A percentile compares a stretch with the other conserved stretches of the same genome.
Conservation (phyloP, 2,888 invertebrate species). For the Arge pagana region DNA sequence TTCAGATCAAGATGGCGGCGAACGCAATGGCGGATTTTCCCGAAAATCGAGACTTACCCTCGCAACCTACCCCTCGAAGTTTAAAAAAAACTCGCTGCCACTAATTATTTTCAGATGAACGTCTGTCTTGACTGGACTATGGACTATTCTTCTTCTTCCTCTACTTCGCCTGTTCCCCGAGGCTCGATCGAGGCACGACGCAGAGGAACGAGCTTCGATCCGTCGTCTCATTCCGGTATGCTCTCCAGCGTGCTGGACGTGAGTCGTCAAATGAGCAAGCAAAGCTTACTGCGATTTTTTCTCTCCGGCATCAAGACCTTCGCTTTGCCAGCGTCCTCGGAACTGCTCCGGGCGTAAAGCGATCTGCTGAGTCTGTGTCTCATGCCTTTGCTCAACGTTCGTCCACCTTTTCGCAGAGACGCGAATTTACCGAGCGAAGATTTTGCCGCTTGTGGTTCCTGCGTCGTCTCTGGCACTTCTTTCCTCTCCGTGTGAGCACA, state of each 20-base stretch:
- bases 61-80: no score
- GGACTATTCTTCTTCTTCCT: background rate
- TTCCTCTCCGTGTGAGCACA: constrained; percentile 63
- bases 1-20: no score
- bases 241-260: constrained; percentile 53
- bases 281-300: constrained; percentile 52
- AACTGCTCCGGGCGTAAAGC: constrained; percentile 58
- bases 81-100: no score
- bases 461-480: constrained; percentile 29
- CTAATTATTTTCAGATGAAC: no score
- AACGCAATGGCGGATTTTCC: no score
- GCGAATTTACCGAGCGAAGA: constrained; percentile 50
- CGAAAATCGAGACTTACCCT: no score
- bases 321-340: constrained; percentile 47
- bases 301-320: constrained; percentile 51
- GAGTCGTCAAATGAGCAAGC: constrained; percentile 55
- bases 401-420: constrained; percentile 61
- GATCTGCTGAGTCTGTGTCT: constrained; percentile 63
- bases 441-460: constrained; percentile 25
- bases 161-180: background rate
- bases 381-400: constrained; percentile 62
- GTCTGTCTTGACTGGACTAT: no score
- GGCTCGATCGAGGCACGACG: background rate
- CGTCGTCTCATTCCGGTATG: constrained; percentile 48
- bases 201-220: no score